Evolutionary conservation across 2,113 vertebrate species (phyloP).

Genomic region (Microtus montanus): DNA sequence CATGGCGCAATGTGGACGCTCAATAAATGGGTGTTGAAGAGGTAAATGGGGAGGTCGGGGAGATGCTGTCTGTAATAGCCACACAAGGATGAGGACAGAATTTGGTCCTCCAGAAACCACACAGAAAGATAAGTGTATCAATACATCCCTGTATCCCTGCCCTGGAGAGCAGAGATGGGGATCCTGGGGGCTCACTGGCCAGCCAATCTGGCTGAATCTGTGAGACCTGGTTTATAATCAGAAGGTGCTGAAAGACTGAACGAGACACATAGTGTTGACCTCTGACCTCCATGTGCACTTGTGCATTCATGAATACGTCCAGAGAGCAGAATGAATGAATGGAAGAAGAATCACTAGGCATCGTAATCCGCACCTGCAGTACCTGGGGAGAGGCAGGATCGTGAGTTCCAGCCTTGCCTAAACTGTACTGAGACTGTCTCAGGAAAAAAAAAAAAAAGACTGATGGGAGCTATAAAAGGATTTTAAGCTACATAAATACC

Average conservation of each 20-base stretch:
- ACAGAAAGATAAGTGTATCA: neutral
- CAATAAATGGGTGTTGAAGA: neutral
- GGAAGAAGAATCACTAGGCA: neutral
- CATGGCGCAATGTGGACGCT: neutral
- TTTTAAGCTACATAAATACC: slow-evolving; percentile 21
- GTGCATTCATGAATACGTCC: neutral
- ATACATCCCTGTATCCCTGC: too few species aligned
- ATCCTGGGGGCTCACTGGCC: too few species aligned
- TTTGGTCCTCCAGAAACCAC: neutral
- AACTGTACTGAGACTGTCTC: neutral
- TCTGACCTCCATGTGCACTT: neutral
- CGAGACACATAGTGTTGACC: neutral
- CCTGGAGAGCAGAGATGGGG: neutral
- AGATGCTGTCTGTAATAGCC: neutral
- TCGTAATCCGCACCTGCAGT: neutral
- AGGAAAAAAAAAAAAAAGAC: neutral
- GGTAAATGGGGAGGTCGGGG: neutral
- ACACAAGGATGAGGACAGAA: neutral
- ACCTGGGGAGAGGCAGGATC: neutral
- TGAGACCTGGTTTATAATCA: neutral
- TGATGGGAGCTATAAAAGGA: neutral
- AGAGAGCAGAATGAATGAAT: neutral
- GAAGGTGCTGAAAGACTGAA: too few species aligned
- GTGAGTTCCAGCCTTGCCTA: neutral
- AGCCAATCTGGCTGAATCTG: neutral